Evolutionary conservation across 1,140 invertebrate genomes (phyloP).

Genomic region (Monochamus saltuarius): DNA sequence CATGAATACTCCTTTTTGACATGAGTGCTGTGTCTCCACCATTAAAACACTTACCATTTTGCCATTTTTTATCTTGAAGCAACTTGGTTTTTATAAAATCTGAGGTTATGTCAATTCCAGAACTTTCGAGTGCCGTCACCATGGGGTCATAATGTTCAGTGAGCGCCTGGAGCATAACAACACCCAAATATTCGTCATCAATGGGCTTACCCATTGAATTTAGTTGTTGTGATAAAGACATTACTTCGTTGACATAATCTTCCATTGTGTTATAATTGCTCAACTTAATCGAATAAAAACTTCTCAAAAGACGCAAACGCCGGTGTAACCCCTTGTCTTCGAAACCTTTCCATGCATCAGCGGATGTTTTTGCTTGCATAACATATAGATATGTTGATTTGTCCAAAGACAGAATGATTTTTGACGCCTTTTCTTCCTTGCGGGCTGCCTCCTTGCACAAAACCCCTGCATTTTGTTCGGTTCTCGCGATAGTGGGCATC

Average conservation of each 20-base stretch:
- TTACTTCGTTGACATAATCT: conserved; percentile 23
- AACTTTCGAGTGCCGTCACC: conserved; percentile 45
- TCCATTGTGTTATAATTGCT: conserved; percentile 23
- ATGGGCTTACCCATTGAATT: conserved; percentile 33
- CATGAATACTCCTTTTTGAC: background rate
- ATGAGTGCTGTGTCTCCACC: background rate
- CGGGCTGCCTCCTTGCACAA: conserved; percentile 4
- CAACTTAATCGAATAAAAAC: conserved; percentile 27
- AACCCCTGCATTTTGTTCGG: background rate
- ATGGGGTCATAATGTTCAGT: conserved; percentile 38
- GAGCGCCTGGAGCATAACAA: conserved; percentile 34
- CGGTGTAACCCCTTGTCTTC: conserved; percentile 19
- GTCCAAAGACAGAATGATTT: conserved; percentile 26
- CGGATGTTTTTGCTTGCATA: conserved; percentile 17
- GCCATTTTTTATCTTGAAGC: conserved; percentile 40
- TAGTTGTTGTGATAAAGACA: conserved; percentile 15
- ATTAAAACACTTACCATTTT: conserved; percentile 25
- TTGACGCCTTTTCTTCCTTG: conserved; percentile 19
- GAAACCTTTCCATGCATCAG: conserved; percentile 21
- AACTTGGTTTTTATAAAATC: conserved; percentile 43
- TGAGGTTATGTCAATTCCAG: conserved; percentile 33
- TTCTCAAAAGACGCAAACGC: conserved; percentile 13
- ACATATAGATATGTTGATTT: conserved; percentile 21
- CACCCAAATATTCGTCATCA: conserved; percentile 37
- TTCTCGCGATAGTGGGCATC: background rate